A percentile compares a stretch with the other conserved stretches of the same genome.
Conservation (phyloP, 2,888 invertebrate species). For the Panopea generosa region DNA sequence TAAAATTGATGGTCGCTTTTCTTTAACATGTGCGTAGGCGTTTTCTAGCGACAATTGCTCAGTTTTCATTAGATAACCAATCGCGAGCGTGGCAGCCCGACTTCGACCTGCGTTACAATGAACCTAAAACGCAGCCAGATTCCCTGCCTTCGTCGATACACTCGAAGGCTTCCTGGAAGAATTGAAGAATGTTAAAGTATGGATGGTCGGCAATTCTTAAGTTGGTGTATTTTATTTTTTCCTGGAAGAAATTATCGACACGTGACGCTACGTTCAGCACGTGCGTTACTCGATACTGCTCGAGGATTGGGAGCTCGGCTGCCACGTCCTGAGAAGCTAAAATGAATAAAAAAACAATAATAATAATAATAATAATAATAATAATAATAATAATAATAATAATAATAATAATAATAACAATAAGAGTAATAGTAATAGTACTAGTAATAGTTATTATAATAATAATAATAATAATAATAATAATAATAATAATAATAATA, state of each 20-base stretch:
- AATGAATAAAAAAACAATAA: slow-evolving; percentile 27
- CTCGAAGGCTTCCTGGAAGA: slow-evolving; percentile 86
- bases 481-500: too few species aligned
- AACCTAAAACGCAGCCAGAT: slow-evolving; percentile 89
- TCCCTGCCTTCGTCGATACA: slow-evolving; percentile 88
- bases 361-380: too few species aligned
- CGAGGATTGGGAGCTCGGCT: slow-evolving; percentile 87
- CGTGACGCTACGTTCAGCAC: slow-evolving; percentile 90
- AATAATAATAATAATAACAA: too few species aligned
- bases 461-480: too few species aligned
- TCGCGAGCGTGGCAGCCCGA: slow-evolving; percentile 91
- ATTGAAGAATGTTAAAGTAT: slow-evolving; percentile 76
- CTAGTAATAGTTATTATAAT: too few species aligned
- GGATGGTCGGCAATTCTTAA: slow-evolving; percentile 87
- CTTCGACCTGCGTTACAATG: slow-evolving; percentile 98
- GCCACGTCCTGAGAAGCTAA: slow-evolving; percentile 95
- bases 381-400: too few species aligned
- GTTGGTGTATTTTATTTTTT: slow-evolving; percentile 87
- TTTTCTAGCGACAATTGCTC: slow-evolving; percentile 87
- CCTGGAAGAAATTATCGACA: slow-evolving; percentile 82
- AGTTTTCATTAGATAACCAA: slow-evolving; percentile 91
- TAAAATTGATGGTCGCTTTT: slow-evolving; percentile 89
- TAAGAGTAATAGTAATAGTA: too few species aligned
- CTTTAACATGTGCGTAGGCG: slow-evolving; percentile 90
- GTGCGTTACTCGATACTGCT: slow-evolving; percentile 88